These are phyloP conservation scores for Bolinopsis microptera DNA, from an alignment of 37 sponge, comb jelly and placozoan genomes.

Conservation along the genomic window DNA sequence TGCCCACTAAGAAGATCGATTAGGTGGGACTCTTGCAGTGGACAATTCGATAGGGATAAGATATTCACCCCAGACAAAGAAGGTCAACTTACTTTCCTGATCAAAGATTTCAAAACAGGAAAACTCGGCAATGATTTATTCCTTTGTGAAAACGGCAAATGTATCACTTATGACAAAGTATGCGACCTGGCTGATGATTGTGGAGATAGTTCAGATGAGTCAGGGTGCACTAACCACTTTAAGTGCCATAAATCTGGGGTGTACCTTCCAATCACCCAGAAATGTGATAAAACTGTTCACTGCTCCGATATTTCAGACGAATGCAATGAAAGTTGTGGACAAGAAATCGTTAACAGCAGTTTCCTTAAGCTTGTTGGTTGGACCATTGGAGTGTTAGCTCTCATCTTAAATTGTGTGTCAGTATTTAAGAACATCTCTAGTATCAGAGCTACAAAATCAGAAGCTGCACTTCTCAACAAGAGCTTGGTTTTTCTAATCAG, in stretches of 20 bases:
- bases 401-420: background rate
- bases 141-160: conserved; percentile 10
- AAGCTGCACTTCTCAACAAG: background rate
- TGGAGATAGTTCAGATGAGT: conserved; percentile 10
- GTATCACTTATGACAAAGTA: background rate
- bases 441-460: background rate
- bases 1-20: background rate
- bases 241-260: background rate
- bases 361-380: background rate
- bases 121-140: background rate
- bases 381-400: background rate
- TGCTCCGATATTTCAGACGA: conserved; percentile 21
- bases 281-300: background rate
- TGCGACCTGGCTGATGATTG: conserved; percentile 4
- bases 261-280: background rate
- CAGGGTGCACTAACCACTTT: background rate
- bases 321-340: background rate
- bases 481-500: background rate
- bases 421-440: background rate
- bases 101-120: too few species aligned
- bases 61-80: background rate
- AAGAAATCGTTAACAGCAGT: background rate
- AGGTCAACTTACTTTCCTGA: background rate
- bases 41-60: too few species aligned
- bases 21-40: background rate